Conservation (phyloP, 1,140 invertebrate species). For the Zaprionus vittiger region DNA sequence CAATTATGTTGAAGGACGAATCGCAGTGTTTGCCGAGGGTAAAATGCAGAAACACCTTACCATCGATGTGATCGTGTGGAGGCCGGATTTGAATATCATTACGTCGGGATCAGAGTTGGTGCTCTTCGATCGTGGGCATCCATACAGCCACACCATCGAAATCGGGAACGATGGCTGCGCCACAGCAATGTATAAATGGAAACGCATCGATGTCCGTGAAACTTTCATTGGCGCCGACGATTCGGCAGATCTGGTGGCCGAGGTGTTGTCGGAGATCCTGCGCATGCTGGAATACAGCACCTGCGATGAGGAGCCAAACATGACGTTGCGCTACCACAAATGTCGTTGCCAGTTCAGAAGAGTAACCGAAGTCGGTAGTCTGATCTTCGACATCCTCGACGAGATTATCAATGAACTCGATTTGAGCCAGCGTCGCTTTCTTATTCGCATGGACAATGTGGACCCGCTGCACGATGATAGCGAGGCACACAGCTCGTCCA, state of each 20-base stretch:
- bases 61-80: constrained; percentile 34
- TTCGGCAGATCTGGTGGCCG: constrained; percentile 39
- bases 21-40: constrained; percentile 43
- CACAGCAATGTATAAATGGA: constrained; percentile 66
- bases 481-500: constrained; percentile 37
- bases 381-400: constrained; percentile 61
- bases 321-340: constrained; percentile 66
- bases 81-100: constrained; percentile 60
- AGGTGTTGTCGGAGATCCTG: constrained; percentile 67
- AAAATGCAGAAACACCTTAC: constrained; percentile 38
- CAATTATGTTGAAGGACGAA: constrained; percentile 55
- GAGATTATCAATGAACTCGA: constrained; percentile 72
- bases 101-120: constrained; percentile 47
- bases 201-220: constrained; percentile 50
- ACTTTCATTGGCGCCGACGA: constrained; percentile 55
- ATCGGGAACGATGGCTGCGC: constrained; percentile 60
- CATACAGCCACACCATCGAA: constrained; percentile 38
- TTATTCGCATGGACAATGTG: constrained; percentile 7
- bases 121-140: constrained; percentile 52
- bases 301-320: constrained; percentile 60
- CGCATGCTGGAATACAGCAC: constrained; percentile 67
- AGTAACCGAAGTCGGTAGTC: constrained; percentile 29
- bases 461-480: not conserved
- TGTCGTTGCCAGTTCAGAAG: constrained; percentile 55
- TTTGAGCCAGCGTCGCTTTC: constrained; percentile 49